phyloP scores from a whole-genome alignment of 1,140 invertebrate genomes.

The Lucilia sericata region DNA sequence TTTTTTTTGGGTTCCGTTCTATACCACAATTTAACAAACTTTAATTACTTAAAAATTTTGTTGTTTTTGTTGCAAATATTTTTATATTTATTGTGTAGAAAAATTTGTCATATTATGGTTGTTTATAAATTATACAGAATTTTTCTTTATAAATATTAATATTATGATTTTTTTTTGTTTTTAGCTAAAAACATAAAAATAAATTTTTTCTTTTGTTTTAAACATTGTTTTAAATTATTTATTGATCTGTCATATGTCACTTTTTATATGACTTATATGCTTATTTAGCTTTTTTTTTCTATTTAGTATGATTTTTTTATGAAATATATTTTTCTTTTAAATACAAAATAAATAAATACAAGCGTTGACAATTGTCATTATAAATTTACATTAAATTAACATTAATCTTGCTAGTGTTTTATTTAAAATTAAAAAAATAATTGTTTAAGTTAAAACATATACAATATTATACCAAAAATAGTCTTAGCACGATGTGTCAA shows the following conservation, averaged over 20 bases:
- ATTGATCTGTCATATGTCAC: conserved; percentile 24
- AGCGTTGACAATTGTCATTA: conserved; percentile 26
- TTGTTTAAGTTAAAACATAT: neutral
- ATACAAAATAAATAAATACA: neutral
- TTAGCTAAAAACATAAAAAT: neutral
- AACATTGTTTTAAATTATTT: conserved; percentile 25
- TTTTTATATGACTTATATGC: conserved; percentile 15
- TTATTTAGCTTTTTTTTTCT: neutral
- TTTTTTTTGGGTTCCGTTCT: neutral
- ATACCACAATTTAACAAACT: conserved; percentile 12
- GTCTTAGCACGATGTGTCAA: conserved; percentile 11
- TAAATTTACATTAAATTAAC: conserved; percentile 28
- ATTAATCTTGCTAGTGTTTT: neutral
- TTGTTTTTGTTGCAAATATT: neutral
- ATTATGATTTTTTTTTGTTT: neutral
- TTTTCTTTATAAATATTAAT: neutral
- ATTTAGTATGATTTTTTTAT: neutral
- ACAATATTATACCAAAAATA: conserved; percentile 5
- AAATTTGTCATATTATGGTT: conserved; percentile 24
- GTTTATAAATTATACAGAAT: neutral
- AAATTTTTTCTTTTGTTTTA: neutral
- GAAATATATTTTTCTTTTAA: neutral
- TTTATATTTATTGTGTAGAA: neutral
- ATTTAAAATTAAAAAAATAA: neutral
- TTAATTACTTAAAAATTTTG: conserved; percentile 17